phyloP scores from a whole-genome alignment of 2,888 invertebrate species.

The Scaptomyza cyrtandrae region DNA sequence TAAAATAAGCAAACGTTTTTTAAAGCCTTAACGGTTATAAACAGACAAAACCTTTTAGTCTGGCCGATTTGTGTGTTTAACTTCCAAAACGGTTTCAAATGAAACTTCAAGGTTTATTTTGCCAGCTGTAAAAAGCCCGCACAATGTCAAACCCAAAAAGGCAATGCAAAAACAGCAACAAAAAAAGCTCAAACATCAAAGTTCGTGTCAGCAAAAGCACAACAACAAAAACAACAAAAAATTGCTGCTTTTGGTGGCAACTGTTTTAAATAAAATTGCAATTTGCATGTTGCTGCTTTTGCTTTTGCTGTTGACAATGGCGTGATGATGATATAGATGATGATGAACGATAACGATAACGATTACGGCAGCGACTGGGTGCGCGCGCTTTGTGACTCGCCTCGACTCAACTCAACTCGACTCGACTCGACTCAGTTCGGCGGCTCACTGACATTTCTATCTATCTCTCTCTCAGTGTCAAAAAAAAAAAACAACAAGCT shows the following conservation, averaged over 20 bases:
- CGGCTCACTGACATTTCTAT: constrained; percentile 53
- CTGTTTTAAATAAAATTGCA: constrained; percentile 41
- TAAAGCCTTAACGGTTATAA: too few species aligned
- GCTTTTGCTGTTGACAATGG: constrained; percentile 17
- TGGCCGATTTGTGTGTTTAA: neutral
- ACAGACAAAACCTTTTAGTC: neutral
- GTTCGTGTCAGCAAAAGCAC: constrained; percentile 1
- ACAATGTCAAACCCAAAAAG: constrained; percentile 22
- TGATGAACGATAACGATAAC: constrained; percentile 41
- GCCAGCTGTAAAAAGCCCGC: constrained; percentile 17
- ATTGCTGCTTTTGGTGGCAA: neutral
- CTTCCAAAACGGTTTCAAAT: constrained; percentile 17
- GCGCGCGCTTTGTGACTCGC: neutral
- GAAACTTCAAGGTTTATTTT: constrained; percentile 15
- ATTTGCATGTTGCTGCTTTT: constrained; percentile 52
- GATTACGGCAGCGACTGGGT: constrained; percentile 27
- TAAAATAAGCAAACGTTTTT: too few species aligned
- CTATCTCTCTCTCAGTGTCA: constrained; percentile 34
- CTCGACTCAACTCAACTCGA: neutral
- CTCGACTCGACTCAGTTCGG: neutral
- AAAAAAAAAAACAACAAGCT: constrained; percentile 9
- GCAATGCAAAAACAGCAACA: neutral
- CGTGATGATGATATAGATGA: constrained; percentile 41
- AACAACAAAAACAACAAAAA: neutral
- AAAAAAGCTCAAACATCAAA: constrained; percentile 6